A percentile compares a stretch with the other conserved stretches of the same genome.
phyloP scores from a whole-genome alignment of 2,888 invertebrate species.

The Dryadula phaetusa region DNA sequence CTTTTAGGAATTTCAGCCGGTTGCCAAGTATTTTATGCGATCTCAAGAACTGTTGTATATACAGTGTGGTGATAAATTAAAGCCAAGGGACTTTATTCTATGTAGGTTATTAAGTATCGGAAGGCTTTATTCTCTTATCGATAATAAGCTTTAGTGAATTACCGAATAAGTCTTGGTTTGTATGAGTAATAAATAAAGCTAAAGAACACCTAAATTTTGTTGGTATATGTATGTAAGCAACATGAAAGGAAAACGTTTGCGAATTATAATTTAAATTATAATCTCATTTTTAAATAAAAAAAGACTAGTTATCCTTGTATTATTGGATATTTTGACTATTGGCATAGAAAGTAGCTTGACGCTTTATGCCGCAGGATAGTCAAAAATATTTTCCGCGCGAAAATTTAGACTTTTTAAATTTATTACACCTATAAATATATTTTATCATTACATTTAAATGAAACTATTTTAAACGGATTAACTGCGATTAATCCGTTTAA shows the following conservation, averaged over 20 bases:
- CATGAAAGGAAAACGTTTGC: neutral
- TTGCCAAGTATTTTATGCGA: constrained; percentile 27
- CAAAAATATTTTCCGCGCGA: no score
- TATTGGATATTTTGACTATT: no score
- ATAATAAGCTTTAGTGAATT: neutral
- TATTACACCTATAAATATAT: no score
- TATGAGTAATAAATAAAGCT: neutral
- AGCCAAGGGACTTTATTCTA: neutral
- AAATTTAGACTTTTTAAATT: no score
- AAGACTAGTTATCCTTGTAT: no score
- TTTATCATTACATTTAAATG: no score
- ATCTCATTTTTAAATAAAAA: no score
- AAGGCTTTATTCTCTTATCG: neutral
- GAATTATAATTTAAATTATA: no score
- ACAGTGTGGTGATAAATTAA: constrained; percentile 16
- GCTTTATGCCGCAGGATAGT: no score
- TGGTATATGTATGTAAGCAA: neutral
- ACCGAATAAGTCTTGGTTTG: neutral
- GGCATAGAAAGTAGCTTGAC: no score
- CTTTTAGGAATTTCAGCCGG: constrained; percentile 33
- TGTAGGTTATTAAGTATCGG: neutral
- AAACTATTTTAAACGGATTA: no score
- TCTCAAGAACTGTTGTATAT: constrained; percentile 13
- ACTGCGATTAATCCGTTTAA: no score
- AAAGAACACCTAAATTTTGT: neutral